Base-by-base conservation (phyloP, 2,797 vertebrate genomes). In the Chlorospingus flavigularis region DNA sequence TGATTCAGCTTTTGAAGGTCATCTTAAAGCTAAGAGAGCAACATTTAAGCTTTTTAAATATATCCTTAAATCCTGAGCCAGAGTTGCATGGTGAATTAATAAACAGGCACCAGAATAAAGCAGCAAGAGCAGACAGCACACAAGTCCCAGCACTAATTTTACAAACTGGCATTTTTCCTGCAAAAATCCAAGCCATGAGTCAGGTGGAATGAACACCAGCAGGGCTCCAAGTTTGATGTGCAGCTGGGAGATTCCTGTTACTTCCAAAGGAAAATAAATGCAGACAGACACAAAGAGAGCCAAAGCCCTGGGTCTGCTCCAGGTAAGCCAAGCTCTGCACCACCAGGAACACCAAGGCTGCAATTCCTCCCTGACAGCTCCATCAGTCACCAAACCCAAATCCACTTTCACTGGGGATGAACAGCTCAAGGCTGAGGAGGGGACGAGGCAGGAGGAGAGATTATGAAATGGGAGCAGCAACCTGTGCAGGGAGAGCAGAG, bases 1-100 rank as follows among this genome's bases (percentile, higher is more conserved):
- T 10, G 35, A 37, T 58, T 76, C 94, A 54, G 88, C 60, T 86
- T 87, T 51, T 95, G 93, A 95, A 97, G 90, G 93, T 96, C 86
- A 94, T 81, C 74, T 83, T 25, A 25, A 65, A 92, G 75, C 87
- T 67, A 35, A 31, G 54, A 90, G 75, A 87, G 58, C 50, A 86
- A 42, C 0, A 0, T 77, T 77, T 40, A 80, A 88, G 86, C 60
- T 92, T 93, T 91, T 94, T 24, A 60, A 90, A 66, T 40, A 30
- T 12, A 84, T 58, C 61, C 66, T 78, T 40, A 90, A 84, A 70
- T 65, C 71, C 67, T 0, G 0, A 62, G 73, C 25, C 28, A 66
- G 4, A 37, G 74, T 4, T 84, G 62, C 31, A 45, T 0, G 5
- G 42, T 11, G 57, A 90, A 78, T 80, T 63, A 60, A 91, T 17